Percentiles rank a stretch among this genome's conserved stretches.
Evolutionary conservation across 2,797 vertebrate species (phyloP).

Genomic region (Phataginus tetradactyla): DNA sequence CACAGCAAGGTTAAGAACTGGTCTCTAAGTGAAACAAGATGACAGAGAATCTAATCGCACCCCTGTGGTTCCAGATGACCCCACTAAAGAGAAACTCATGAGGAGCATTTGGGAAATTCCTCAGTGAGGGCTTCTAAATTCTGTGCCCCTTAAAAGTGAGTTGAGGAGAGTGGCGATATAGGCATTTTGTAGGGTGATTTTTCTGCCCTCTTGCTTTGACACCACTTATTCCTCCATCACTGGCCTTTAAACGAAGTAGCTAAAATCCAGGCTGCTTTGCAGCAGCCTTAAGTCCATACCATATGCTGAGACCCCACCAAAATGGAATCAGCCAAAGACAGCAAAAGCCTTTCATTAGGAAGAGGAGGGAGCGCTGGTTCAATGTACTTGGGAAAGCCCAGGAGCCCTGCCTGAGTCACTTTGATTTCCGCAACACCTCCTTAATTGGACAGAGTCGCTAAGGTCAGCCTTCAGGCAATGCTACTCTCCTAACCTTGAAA

Average conservation of each 20-base stretch:
- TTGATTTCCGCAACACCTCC: neutral
- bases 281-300: neutral
- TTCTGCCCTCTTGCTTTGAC: neutral
- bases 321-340: neutral
- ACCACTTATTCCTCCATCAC: neutral
- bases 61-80: neutral
- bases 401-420: neutral
- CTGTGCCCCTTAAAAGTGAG: neutral
- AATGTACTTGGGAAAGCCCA: neutral
- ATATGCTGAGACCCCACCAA: neutral
- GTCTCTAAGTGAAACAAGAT: neutral
- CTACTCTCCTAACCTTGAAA: neutral
- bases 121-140: neutral
- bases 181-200: neutral
- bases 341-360: neutral
- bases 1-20: neutral
- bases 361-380: neutral
- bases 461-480: neutral
- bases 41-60: neutral
- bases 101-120: neutral
- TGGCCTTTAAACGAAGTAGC: neutral
- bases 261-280: neutral
- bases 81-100: neutral
- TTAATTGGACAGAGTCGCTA: neutral
- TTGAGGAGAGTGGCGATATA: neutral